These are phyloP conservation scores for Brachynemurus nebulosus DNA, from an alignment of 2,888 invertebrate species.

Conservation along the genomic window DNA sequence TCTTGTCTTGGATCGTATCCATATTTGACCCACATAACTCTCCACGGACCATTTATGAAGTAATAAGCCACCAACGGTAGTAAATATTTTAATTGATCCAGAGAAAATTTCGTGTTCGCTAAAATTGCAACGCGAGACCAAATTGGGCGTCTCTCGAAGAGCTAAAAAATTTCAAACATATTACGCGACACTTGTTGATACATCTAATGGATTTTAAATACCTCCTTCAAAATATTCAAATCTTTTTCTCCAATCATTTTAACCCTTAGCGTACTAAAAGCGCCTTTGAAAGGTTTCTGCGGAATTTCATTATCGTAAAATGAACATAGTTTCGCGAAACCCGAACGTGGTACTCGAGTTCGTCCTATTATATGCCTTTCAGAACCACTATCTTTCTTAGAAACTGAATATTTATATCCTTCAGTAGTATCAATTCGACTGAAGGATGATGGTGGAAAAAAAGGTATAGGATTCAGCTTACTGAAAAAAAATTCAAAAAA, in stretches of 20 bases:
- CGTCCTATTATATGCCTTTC: slow-evolving; percentile 34
- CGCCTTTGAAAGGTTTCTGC: slow-evolving; percentile 40
- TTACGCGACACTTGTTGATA: no score
- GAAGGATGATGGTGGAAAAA: slow-evolving; percentile 65
- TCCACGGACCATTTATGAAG: slow-evolving; percentile 84
- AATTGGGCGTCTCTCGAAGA: slow-evolving; percentile 77
- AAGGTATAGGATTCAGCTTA: slow-evolving; percentile 33
- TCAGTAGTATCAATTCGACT: slow-evolving; percentile 56
- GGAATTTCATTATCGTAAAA: slow-evolving; percentile 50
- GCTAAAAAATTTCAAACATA: slow-evolving; percentile 34
- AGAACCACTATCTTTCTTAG: slow-evolving; percentile 25
- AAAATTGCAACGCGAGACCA: slow-evolving; percentile 74
- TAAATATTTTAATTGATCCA: slow-evolving; percentile 54
- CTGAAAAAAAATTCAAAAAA: slow-evolving; percentile 5
- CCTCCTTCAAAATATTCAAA: slow-evolving; percentile 20
- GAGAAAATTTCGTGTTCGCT: slow-evolving; percentile 44
- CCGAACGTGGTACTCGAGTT: slow-evolving; percentile 37
- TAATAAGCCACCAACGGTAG: slow-evolving; percentile 77
- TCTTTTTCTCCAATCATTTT: slow-evolving; percentile 27
- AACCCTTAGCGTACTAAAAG: slow-evolving; percentile 37
- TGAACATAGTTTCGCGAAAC: slow-evolving; percentile 44
- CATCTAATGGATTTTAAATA: no score
- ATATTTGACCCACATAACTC: slow-evolving; percentile 74
- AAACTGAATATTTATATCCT: slow-evolving; percentile 31
- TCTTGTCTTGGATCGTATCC: slow-evolving; percentile 87